phyloP scores from a whole-genome alignment of 1,140 invertebrate genomes.

The Drosophila biarmipes region DNA sequence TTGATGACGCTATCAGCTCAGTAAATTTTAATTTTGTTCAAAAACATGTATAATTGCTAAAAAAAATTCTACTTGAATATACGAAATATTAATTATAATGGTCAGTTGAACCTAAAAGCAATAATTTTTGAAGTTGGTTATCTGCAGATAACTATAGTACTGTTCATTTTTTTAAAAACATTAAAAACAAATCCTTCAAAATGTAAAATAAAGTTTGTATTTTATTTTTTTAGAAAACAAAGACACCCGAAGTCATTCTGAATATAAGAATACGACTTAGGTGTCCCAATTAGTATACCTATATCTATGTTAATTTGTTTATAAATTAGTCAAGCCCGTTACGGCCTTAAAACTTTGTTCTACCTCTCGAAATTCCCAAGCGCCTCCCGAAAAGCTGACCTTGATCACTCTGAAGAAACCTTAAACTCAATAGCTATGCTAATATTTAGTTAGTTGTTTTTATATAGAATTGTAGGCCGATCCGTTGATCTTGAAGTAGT shows the following conservation, averaged over 20 bases:
- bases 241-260: neutral
- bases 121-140: too few species aligned
- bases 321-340: neutral
- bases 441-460: constrained; percentile 62
- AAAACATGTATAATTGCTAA: too few species aligned
- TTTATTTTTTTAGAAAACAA: too few species aligned
- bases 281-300: neutral
- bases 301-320: neutral
- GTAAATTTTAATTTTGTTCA: too few species aligned
- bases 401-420: constrained; percentile 3
- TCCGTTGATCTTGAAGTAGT: constrained; percentile 1
- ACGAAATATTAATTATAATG: too few species aligned
- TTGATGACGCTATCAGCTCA: too few species aligned
- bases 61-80: too few species aligned
- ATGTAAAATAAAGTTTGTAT: too few species aligned
- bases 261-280: neutral
- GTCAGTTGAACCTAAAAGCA: too few species aligned
- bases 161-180: too few species aligned
- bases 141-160: too few species aligned
- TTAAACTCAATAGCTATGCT: neutral
- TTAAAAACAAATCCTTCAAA: too few species aligned
- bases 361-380: neutral
- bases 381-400: constrained; percentile 12
- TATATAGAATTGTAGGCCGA: constrained; percentile 22
- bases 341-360: neutral